Base-by-base conservation (phyloP, 37 sponge, comb jelly and placozoan species). In the Haliclona indistincta region DNA sequence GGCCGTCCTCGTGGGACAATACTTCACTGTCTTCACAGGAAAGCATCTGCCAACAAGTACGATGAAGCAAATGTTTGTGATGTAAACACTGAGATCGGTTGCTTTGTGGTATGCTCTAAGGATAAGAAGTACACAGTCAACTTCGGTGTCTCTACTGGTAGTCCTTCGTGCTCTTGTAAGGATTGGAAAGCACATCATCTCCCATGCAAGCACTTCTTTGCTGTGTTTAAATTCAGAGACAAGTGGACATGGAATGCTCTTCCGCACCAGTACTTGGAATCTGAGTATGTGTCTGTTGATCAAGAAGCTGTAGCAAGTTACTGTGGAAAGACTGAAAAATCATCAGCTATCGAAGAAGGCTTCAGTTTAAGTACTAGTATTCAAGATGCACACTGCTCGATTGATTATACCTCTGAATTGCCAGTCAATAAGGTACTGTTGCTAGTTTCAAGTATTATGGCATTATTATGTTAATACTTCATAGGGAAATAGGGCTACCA, bases 231-330 rank as follows among this genome's bases (percentile, higher is more conserved):
- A n/a, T n/a, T n/a, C n/a, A n/a, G n/a, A n/a, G n/a, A n/a, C 11
- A 65, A 7, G 7, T 4, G 38, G 4, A 37, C 11, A 4, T 13
- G 11, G 67, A 32, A 29, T 65, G 38, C 4, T 7, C 11, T 6
- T 8, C 11, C 11, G 38, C 30, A 28, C 4, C 30, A 11, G 7
- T 65, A 28, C 70, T 13, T 40, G 23, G 23, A 41, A 43, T n/a
- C 3, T 72, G 33, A 7, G 56, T 28, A 51, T 3, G 3, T 4
- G 52, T 26, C 10, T 20, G 41, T 33, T 22, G 66, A 65, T 34
- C 7, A 65, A 4, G 41, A 65, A 65, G 66, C 66, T 26, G 26
- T 65, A n/a, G n/a, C n/a, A n/a, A n/a, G n/a, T n/a, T n/a, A n/a
- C n/a, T n/a, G n/a, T n/a, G n/a, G n/a, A n/a, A n/a, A n/a, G n/a